A percentile compares a stretch with the other conserved stretches of the same genome.
These are phyloP conservation scores for Acleris cristana DNA, from an alignment of 2,888 invertebrate genomes.

Conservation along the genomic window DNA sequence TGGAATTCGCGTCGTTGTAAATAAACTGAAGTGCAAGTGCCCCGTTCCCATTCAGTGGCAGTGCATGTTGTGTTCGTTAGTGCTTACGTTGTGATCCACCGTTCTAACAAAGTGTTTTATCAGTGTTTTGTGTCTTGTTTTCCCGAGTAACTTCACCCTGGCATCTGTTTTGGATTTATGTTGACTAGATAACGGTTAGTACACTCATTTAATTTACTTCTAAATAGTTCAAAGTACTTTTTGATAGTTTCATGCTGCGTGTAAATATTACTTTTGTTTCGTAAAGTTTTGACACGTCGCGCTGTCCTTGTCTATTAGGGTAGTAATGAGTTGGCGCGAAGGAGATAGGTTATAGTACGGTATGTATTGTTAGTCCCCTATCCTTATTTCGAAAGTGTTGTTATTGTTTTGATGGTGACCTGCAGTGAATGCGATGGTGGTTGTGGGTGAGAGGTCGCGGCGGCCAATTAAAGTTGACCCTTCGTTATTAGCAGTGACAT, in stretches of 20 bases:
- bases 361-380: conserved; percentile 61
- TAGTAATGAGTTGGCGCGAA: conserved; percentile 51
- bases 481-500: conserved; percentile 50
- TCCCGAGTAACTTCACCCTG: conserved; percentile 65
- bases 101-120: conserved; percentile 62
- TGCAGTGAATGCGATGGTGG: conserved; percentile 65
- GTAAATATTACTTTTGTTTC: conserved; percentile 61
- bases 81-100: conserved; percentile 59
- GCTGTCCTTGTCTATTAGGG: conserved; percentile 48
- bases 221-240: conserved; percentile 29
- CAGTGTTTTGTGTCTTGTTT: conserved; percentile 79
- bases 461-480: conserved; percentile 50
- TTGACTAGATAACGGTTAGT: conserved; percentile 77
- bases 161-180: conserved; percentile 79
- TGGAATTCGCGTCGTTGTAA: conserved; percentile 64
- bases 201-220: conserved; percentile 17
- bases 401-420: conserved; percentile 74
- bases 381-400: conserved; percentile 71
- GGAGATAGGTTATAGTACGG: conserved; percentile 53
- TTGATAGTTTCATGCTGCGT: conserved; percentile 51
- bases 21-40: conserved; percentile 67
- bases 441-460: conserved; percentile 49
- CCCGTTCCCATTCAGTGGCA: conserved; percentile 56
- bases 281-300: conserved; percentile 68
- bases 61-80: conserved; percentile 65